Evolutionary conservation across 30 jellyfish, hydroid and myxozoan species (phyloP).

Genomic region (Nemopilema nomurai): DNA sequence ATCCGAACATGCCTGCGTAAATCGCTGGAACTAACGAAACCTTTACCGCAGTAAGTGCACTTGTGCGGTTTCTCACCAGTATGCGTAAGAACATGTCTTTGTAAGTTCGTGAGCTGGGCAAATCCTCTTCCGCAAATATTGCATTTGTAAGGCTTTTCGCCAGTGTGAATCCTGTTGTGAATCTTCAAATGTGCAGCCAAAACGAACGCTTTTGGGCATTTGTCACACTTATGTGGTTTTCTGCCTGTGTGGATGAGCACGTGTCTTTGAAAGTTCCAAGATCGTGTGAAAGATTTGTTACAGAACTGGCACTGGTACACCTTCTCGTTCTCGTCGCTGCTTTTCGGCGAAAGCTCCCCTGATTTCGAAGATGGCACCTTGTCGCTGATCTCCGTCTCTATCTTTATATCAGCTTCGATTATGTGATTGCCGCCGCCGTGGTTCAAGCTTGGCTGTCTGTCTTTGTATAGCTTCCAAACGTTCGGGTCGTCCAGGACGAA

Average conservation of each 20-base stretch:
- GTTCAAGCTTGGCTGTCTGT: constrained; percentile 22
- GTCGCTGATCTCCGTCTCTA: constrained; percentile 62
- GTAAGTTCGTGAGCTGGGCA: constrained; percentile 96
- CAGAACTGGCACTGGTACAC: constrained; percentile 90
- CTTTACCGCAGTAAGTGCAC: constrained; percentile 93
- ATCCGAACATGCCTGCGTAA: constrained; percentile 95
- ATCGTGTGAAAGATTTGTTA: constrained; percentile 81
- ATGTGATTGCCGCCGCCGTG: constrained; percentile 8
- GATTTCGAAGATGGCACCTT: constrained; percentile 68
- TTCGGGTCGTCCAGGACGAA: constrained; percentile 90
- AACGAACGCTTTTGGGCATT: constrained; percentile 96
- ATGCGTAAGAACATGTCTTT: constrained; percentile 93
- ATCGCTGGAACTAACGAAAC: constrained; percentile 95
- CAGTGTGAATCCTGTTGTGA: constrained; percentile 96
- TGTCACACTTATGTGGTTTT: constrained; percentile 97
- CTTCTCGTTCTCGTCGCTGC: constrained; percentile 84
- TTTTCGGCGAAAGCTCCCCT: constrained; percentile 90
- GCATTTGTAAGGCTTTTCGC: constrained; percentile 97
- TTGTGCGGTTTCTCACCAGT: constrained; percentile 99
- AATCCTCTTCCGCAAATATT: constrained; percentile 96
- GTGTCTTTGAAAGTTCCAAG: constrained; percentile 98
- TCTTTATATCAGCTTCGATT: constrained; percentile 41
- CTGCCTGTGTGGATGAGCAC: constrained; percentile 97
- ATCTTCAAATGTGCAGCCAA: constrained; percentile 95
- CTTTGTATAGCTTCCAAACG: constrained; percentile 63